Conservation (phyloP, 2,797 vertebrate genomes). For the Ibycter americanus region DNA sequence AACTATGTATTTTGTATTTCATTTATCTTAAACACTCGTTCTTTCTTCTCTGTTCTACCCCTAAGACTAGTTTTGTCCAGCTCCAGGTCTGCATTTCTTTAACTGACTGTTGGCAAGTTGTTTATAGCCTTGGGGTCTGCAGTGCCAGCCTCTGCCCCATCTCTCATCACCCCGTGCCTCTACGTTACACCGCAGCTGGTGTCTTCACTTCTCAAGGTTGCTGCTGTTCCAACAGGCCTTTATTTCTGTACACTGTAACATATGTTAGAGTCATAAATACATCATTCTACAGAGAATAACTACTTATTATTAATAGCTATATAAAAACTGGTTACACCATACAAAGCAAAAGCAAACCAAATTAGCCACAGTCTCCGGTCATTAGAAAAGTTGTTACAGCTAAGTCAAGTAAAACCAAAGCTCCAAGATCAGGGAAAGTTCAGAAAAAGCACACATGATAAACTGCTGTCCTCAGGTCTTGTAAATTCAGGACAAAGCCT, state of each 20-base stretch:
- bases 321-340: background rate
- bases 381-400: background rate
- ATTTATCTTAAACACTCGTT: background rate
- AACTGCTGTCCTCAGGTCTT: background rate
- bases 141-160: background rate
- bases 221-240: background rate
- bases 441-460: background rate
- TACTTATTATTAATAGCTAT: background rate
- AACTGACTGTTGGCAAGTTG: background rate
- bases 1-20: background rate
- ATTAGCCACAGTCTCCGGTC: background rate
- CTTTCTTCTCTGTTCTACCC: background rate
- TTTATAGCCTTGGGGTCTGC: background rate
- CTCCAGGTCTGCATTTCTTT: background rate
- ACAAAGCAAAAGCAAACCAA: background rate
- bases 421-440: background rate
- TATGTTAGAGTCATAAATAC: background rate
- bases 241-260: background rate
- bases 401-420: background rate
- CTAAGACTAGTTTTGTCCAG: background rate
- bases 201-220: background rate
- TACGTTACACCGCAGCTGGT: background rate
- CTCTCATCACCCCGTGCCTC: background rate
- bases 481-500: background rate
- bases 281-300: background rate